Conservation (phyloP, 2,797 vertebrate species). For the Chloroceryle amazona region DNA sequence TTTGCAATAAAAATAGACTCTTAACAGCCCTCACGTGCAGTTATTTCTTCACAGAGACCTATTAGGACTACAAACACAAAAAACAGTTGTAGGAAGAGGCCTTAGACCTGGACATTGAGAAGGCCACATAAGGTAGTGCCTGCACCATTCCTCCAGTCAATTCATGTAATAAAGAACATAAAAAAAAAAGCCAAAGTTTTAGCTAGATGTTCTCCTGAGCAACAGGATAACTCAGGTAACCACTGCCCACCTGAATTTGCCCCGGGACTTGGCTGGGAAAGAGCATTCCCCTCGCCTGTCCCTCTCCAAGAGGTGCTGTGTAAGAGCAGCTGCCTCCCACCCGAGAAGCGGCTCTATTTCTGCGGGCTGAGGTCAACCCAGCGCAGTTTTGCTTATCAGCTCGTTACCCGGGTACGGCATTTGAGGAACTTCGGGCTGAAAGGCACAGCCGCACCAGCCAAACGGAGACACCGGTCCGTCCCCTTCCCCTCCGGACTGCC, state of each 20-base stretch:
- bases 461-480: rapidly evolving
- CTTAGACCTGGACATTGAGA: not conserved
- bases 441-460: not conserved
- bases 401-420: not conserved
- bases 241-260: not conserved
- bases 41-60: not conserved
- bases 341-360: not conserved
- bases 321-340: not conserved
- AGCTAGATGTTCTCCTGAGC: not conserved
- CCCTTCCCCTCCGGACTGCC: not conserved
- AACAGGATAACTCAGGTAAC: rapidly evolving
- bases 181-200: not conserved
- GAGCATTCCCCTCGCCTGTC: rapidly evolving
- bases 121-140: not conserved
- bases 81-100: slow-evolving; percentile 54
- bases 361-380: not conserved
- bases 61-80: rapidly evolving
- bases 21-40: not conserved
- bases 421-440: not conserved
- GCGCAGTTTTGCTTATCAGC: not conserved
- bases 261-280: not conserved
- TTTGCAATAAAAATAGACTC: rapidly evolving
- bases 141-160: not conserved
- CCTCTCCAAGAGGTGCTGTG: not conserved
- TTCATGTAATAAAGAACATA: rapidly evolving